Conservation (phyloP, 2,797 vertebrate genomes). For the Silurus lanzhouensis region DNA sequence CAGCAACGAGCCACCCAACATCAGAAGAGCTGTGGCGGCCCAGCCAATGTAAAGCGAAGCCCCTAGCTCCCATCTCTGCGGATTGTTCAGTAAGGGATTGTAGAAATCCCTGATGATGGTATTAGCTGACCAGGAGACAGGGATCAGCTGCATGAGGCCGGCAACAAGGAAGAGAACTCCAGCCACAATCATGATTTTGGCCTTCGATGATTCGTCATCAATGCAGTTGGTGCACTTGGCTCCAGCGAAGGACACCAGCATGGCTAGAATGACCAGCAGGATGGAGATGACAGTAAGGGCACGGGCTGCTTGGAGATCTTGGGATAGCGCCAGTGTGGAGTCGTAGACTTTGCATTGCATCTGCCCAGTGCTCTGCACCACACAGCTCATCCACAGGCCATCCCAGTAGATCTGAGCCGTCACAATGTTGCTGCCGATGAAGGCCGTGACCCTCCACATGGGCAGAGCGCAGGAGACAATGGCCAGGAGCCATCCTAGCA, state of each 20-base stretch:
- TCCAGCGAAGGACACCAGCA: constrained; percentile 86
- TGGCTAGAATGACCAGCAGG: constrained; percentile 80
- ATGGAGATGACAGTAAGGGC: constrained; percentile 87
- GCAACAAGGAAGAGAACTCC: constrained; percentile 87
- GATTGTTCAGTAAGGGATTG: constrained; percentile 78
- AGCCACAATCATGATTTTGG: constrained; percentile 89
- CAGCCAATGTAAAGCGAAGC: constrained; percentile 88
- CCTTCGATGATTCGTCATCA: constrained; percentile 86
- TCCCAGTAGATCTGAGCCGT: constrained; percentile 88
- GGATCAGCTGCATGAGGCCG: constrained; percentile 87
- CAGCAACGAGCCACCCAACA: constrained; percentile 87
- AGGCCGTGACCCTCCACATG: constrained; percentile 91
- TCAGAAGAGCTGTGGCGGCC: constrained; percentile 81
- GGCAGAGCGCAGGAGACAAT: constrained; percentile 86
- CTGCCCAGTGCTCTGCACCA: constrained; percentile 88
- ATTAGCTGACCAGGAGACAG: constrained; percentile 92
- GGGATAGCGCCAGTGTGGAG: constrained; percentile 83
- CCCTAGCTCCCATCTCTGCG: constrained; percentile 88
- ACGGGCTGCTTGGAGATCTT: constrained; percentile 88
- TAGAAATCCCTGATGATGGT: constrained; percentile 94
- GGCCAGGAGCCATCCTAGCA: constrained; percentile 87
- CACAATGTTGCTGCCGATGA: constrained; percentile 92
- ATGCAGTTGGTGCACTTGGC: constrained; percentile 95
- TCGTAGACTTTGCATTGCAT: constrained; percentile 91
- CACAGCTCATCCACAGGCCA: constrained; percentile 90